Evolutionary conservation across 2,113 vertebrate species (phyloP).

Genomic region (Chaetodon auriga): DNA sequence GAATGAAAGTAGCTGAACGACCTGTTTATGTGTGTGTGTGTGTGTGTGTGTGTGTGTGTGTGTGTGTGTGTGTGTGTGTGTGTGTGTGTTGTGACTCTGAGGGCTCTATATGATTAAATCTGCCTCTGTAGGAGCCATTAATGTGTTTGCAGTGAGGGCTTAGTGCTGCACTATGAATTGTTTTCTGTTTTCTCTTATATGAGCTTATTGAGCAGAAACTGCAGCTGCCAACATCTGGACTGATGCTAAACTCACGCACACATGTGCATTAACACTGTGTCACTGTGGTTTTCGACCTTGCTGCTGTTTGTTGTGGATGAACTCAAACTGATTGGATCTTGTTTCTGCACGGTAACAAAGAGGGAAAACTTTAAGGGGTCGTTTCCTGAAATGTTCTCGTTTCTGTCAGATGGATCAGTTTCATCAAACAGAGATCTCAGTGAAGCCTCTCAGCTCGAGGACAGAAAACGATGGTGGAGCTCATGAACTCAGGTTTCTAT

Average conservation of each 20-base stretch:
- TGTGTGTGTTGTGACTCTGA: too few relatives aligned
- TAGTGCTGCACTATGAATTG: slow-evolving; percentile 28
- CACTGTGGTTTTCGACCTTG: not conserved
- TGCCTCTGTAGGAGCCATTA: slow-evolving; percentile 8
- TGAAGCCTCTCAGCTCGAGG: too few relatives aligned
- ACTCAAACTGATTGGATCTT: too few relatives aligned
- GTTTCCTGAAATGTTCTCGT: too few relatives aligned
- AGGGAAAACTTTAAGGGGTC: too few relatives aligned
- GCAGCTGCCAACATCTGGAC: slow-evolving; percentile 43
- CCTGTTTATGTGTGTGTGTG: not conserved
- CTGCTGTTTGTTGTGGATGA: too few relatives aligned
- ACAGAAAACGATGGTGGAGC: too few relatives aligned
- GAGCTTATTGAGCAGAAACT: slow-evolving; percentile 34
- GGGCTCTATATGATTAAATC: not conserved
- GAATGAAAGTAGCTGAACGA: too few relatives aligned
- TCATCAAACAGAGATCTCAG: too few relatives aligned
- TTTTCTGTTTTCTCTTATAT: slow-evolving; percentile 34
- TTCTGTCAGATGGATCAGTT: too few relatives aligned
- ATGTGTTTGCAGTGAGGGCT: not conserved
- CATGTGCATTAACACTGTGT: not conserved
- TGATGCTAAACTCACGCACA: slow-evolving; percentile 30
- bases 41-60: not conserved
- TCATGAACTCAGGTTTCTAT: too few relatives aligned
- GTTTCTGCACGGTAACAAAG: too few relatives aligned
- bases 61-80: slow-evolving; percentile 1